phyloP scores from a whole-genome alignment of 2,113 vertebrate species.

The Antechinus stuartii region DNA sequence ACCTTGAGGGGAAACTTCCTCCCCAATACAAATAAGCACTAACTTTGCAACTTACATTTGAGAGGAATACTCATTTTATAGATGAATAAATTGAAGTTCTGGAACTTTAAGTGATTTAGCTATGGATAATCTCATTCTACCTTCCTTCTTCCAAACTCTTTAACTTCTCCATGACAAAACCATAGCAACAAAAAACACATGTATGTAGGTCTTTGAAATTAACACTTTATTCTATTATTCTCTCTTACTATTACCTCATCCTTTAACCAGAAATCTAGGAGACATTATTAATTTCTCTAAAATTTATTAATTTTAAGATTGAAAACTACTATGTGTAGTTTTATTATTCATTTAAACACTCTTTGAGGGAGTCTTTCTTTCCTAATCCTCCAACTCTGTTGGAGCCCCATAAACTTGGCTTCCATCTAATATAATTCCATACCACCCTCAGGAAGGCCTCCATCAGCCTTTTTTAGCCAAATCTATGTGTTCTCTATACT shows the following conservation, averaged over 20 bases:
- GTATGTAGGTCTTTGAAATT: neutral
- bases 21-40: neutral
- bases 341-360: neutral
- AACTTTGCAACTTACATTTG: neutral
- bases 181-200: neutral
- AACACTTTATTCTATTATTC: neutral
- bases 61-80: neutral
- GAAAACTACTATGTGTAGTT: neutral
- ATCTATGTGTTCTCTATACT: neutral
- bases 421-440: neutral
- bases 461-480: neutral
- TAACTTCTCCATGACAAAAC: neutral
- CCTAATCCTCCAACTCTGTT: no score
- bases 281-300: no score
- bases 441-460: fast-evolving
- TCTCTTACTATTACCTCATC: neutral
- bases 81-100: neutral
- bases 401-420: neutral
- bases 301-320: neutral
- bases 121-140: neutral
- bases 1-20: neutral
- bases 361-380: fast-evolving
- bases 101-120: neutral
- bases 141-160: neutral
- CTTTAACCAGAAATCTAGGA: neutral